Evolutionary conservation across 2,888 invertebrate species (phyloP).

Genomic region (Platycnemis pennipes): DNA sequence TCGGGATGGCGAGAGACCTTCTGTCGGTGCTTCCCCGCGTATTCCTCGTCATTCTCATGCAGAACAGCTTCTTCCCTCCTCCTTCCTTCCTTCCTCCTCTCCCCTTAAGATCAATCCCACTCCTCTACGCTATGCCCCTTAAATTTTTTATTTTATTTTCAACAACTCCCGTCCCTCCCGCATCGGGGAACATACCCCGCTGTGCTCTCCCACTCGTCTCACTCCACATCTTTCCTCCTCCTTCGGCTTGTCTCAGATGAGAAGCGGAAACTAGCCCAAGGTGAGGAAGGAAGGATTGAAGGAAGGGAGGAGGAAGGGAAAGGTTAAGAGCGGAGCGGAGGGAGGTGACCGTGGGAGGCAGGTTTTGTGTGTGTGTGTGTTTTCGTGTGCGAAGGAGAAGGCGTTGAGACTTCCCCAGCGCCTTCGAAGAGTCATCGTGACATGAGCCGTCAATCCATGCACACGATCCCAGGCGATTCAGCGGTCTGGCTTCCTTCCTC

Average conservation of each 20-base stretch:
- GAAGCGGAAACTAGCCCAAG: slow-evolving; percentile 60
- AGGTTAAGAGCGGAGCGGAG: slow-evolving; percentile 22
- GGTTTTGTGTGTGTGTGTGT: background rate
- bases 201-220: slow-evolving; percentile 33
- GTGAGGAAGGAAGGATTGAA: background rate
- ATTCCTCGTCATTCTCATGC: background rate
- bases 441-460: background rate
- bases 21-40: background rate
- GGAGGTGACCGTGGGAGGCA: background rate
- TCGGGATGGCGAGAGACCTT: background rate
- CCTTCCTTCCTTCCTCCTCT: background rate
- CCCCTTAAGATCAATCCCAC: background rate
- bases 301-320: background rate
- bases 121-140: background rate
- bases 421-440: slow-evolving; percentile 9
- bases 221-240: background rate
- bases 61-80: background rate
- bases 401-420: background rate
- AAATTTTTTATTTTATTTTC: background rate
- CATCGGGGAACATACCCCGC: background rate
- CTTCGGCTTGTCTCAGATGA: slow-evolving; percentile 47
- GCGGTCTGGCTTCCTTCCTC: background rate
- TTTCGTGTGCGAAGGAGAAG: background rate
- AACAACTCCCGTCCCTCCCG: background rate
- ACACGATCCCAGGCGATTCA: background rate